Conservation (phyloP, 1,140 invertebrate species). For the Myzus persicae region DNA sequence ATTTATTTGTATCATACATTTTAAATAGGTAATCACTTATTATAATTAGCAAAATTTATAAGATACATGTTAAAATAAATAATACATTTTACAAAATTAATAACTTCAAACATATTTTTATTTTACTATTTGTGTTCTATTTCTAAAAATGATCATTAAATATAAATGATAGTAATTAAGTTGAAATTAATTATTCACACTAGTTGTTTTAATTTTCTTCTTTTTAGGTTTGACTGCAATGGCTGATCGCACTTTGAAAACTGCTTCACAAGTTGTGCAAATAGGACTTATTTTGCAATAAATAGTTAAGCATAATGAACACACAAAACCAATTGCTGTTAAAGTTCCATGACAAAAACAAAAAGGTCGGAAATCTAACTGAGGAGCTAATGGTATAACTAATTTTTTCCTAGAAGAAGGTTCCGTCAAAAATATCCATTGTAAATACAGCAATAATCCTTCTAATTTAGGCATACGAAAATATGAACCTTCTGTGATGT, state of each 20-base stretch:
- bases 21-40: not conserved
- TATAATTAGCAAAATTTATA: not conserved
- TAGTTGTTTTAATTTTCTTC: conserved; percentile 42
- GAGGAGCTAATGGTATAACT: conserved; percentile 85
- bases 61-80: not conserved
- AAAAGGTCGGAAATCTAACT: conserved; percentile 94
- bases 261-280: conserved; percentile 93
- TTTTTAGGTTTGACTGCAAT: conserved; percentile 54
- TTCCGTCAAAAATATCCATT: conserved; percentile 95
- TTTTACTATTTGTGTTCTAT: not conserved
- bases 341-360: conserved; percentile 98
- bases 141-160: not conserved
- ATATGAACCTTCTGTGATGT: conserved; percentile 93
- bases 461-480: conserved; percentile 79
- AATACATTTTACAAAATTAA: not conserved
- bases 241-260: conserved; percentile 67
- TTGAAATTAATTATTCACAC: conserved; percentile 37
- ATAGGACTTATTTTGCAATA: conserved; percentile 98
- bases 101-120: not conserved
- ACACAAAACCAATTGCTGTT: conserved; percentile 95
- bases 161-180: not conserved
- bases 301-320: conserved; percentile 96
- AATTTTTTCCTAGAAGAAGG: conserved; percentile 80
- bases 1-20: not conserved
- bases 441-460: conserved; percentile 87